Evolutionary conservation across 2,888 invertebrate species (phyloP).

Genomic region (Patella caerulea): DNA sequence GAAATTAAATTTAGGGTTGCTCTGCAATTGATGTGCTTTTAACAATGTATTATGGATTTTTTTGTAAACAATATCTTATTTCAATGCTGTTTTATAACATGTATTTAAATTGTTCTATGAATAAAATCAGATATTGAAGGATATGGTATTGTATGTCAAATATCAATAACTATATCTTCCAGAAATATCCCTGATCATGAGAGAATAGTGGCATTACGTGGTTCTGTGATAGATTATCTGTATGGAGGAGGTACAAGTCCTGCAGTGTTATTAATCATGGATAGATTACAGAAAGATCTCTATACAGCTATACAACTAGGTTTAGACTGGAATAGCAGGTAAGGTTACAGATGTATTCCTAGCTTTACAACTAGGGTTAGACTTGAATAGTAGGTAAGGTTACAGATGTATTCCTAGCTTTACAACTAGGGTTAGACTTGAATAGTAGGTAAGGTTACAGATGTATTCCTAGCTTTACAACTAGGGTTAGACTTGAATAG

Average conservation of each 20-base stretch:
- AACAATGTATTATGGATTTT: too few species aligned
- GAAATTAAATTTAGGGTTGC: not conserved
- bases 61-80: too few species aligned
- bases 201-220: conserved; percentile 78
- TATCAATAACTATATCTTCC: conserved; percentile 1
- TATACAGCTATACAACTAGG: conserved; percentile 83
- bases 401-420: conserved; percentile 71
- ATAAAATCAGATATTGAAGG: too few species aligned
- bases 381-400: conserved; percentile 73
- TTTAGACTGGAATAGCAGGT: conserved; percentile 75
- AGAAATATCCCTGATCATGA: conserved; percentile 87
- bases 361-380: conserved; percentile 77
- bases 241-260: conserved; percentile 79
- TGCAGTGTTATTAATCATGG: conserved; percentile 86
- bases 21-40: too few species aligned
- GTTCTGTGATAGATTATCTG: conserved; percentile 85
- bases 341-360: conserved; percentile 7
- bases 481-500: conserved; percentile 78
- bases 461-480: conserved; percentile 75
- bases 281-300: conserved; percentile 81
- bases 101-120: too few species aligned
- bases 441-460: conserved; percentile 55
- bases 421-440: conserved; percentile 80
- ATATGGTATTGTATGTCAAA: too few species aligned
- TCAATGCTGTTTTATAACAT: too few species aligned